Conservation (phyloP, 2,797 vertebrate genomes). For the Rachycentron canadum region DNA sequence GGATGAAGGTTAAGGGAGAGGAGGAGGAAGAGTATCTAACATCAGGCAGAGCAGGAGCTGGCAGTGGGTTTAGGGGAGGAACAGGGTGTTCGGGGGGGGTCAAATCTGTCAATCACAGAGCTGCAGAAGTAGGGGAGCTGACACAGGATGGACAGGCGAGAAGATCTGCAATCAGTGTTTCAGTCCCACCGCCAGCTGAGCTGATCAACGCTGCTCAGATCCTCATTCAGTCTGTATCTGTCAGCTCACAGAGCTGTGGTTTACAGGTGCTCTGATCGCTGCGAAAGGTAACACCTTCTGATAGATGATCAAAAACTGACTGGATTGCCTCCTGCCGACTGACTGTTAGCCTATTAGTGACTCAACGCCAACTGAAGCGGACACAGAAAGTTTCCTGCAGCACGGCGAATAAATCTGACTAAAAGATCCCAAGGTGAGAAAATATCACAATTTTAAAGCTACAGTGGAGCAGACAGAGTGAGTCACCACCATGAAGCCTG, state of each 20-base stretch:
- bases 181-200: neutral
- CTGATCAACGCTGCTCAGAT: no score
- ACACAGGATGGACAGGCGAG: neutral
- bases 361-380: neutral
- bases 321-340: neutral
- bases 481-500: slow-evolving; percentile 18
- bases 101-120: slow-evolving; percentile 2
- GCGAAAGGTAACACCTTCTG: neutral
- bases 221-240: neutral
- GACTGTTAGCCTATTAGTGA: neutral
- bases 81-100: neutral
- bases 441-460: neutral
- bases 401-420: neutral
- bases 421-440: neutral
- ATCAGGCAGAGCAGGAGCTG: neutral
- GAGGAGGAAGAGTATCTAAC: no score
- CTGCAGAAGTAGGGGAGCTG: neutral
- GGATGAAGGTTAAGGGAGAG: neutral
- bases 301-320: neutral
- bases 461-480: neutral
- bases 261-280: neutral
- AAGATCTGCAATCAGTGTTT: neutral
- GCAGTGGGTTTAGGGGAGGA: neutral
- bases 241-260: neutral
- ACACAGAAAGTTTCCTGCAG: neutral